A percentile compares a stretch with the other conserved stretches of the same genome.
These are phyloP conservation scores for Bilobella aurantiaca DNA, from an alignment of 1,140 invertebrate genomes.

Conservation along the genomic window DNA sequence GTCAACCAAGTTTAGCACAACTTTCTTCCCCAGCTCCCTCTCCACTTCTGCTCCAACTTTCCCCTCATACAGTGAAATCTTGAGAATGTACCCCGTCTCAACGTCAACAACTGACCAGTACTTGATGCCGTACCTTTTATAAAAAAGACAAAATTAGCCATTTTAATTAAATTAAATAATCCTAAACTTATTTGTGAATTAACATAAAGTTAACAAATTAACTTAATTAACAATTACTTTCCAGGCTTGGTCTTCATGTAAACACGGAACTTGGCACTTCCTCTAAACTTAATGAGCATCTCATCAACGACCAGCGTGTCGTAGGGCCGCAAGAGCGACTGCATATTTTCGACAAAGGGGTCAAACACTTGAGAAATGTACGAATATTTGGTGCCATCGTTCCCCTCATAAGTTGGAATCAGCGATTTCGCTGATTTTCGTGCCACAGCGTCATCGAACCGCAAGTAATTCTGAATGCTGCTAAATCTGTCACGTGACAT, in stretches of 20 bases:
- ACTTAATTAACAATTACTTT: conserved; percentile 26
- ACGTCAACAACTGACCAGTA: conserved; percentile 33
- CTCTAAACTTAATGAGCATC: background rate
- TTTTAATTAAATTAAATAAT: conserved; percentile 9
- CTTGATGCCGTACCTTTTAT: conserved; percentile 26
- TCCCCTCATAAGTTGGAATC: too few species aligned
- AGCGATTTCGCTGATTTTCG: background rate
- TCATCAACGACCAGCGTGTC: conserved; percentile 3
- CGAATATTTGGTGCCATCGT: background rate
- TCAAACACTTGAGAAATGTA: background rate
- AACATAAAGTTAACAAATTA: background rate
- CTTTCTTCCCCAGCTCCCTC: background rate
- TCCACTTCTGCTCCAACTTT: background rate
- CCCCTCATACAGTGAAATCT: background rate
- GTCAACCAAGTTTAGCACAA: background rate
- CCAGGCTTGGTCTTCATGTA: conserved; percentile 9
- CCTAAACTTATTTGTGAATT: background rate
- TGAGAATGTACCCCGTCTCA: background rate
- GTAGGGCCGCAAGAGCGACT: background rate
- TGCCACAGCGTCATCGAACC: background rate
- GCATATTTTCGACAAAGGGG: background rate
- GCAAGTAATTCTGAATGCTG: background rate
- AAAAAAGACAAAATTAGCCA: background rate
- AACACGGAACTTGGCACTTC: conserved; percentile 6
- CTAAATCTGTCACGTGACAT: background rate